Base-by-base conservation (phyloP, 2,888 invertebrate genomes). In the Cylloceria caligata region DNA sequence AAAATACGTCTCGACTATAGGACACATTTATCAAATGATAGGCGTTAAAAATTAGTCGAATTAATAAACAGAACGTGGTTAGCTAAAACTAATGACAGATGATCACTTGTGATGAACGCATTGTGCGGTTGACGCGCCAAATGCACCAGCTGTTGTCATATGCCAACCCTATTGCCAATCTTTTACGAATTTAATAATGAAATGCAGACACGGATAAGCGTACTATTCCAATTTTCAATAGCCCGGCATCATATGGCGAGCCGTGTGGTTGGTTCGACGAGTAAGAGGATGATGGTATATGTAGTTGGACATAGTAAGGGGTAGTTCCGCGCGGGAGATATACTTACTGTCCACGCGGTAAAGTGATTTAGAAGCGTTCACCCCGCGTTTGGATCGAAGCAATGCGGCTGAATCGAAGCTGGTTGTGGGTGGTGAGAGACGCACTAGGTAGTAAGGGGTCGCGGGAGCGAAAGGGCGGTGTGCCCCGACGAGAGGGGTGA, bases 401-500 rank as follows among this genome's bases (percentile, higher is more conserved):
- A 79, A 52, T 76, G 68, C 45, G 74, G 74, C 71, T 80, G 84
- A 76, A 83, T 74, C 69, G 79, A 81, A 80, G 75, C 52, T 42
- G 64, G 79, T 77, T 76, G 71, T 67, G 24, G 57, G 62, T 72
- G 67, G 65, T 67, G 76, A 72, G 67, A 72, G 65, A 47, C 71
- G 71, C 74, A 79, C 79, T 13, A 27, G 55, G 72, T 24, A 49
- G 60, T 55, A 60, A 57, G 49, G 78, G 64, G 55, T 65, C 83
- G 80, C 79, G 75, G 77, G 75, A 84, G 80, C 81, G 83, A 84
- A 81, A 83, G 82, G 81, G 79, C 80, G 67, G 21, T 64, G 77
- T 27, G 60, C 57, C 49, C 16, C 13, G 45, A 39, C 24, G 45
- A 49, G 60, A 68, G 34, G 34, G 65, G 19, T 47, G 34, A 73